Evolutionary conservation across 1,140 invertebrate species (phyloP).

Genomic region (Caenorhabditis briggsae): DNA sequence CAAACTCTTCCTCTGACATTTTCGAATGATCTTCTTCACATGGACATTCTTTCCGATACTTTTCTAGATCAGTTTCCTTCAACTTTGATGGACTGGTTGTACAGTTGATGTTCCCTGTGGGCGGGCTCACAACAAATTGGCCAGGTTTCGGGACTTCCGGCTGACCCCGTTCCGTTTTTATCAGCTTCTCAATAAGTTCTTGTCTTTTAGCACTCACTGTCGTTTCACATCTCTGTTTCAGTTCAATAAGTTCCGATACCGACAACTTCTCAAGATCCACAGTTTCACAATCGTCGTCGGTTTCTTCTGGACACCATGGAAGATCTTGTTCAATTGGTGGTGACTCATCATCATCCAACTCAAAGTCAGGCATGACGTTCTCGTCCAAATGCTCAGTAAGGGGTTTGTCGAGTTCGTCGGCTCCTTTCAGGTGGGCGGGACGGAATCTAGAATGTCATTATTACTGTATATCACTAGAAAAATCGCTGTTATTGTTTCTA

Average conservation of each 20-base stretch:
- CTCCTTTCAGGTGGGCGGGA: slow-evolving; percentile 23
- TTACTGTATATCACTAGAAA: no score
- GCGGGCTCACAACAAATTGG: background rate
- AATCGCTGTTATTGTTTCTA: no score
- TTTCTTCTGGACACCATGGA: slow-evolving; percentile 47
- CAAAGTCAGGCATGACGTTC: slow-evolving; percentile 39
- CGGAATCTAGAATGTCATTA: slow-evolving; percentile 2
- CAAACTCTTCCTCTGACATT: slow-evolving; percentile 4
- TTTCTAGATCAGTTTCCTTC: background rate
- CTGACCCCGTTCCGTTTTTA: background rate
- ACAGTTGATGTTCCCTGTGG: background rate
- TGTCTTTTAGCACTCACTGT: background rate
- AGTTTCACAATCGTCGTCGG: slow-evolving; percentile 16
- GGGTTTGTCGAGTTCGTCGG: slow-evolving; percentile 34
- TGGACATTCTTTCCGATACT: slow-evolving; percentile 24
- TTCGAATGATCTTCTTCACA: slow-evolving; percentile 28
- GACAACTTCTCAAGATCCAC: background rate
- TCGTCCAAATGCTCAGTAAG: slow-evolving; percentile 10
- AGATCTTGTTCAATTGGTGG: slow-evolving; percentile 10
- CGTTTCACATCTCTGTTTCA: slow-evolving; percentile 7
- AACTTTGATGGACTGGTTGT: slow-evolving; percentile 14
- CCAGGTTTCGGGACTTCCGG: background rate
- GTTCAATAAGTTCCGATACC: background rate
- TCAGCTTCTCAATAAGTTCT: background rate
- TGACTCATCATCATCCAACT: slow-evolving; percentile 14